A percentile compares a stretch with the other conserved stretches of the same genome.
phyloP scores from a whole-genome alignment of 2,113 vertebrate species.

The Ardeotis arabs region DNA sequence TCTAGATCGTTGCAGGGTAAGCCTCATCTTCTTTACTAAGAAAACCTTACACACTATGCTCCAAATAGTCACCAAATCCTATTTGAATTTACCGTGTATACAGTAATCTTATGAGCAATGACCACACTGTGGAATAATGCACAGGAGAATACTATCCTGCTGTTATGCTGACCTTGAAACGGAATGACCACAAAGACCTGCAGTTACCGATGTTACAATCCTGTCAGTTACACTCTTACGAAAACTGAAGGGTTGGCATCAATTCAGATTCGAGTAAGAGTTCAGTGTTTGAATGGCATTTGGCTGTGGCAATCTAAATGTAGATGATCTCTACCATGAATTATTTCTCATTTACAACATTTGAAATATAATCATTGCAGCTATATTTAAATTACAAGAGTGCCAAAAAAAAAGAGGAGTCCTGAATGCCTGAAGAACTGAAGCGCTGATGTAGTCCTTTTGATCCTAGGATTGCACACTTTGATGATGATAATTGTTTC shows the following conservation, averaged over 20 bases:
- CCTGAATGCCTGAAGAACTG: conserved; percentile 55
- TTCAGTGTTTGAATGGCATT: conserved; percentile 23
- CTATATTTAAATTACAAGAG: conserved; percentile 58
- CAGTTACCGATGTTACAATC: fast-evolving
- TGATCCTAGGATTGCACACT: conserved; percentile 47
- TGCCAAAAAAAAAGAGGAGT: conserved; percentile 18
- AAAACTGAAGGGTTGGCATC: neutral
- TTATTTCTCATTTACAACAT: conserved; percentile 8
- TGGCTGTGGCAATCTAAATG: neutral
- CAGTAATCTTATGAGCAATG: neutral
- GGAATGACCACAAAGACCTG: neutral
- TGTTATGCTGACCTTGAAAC: neutral
- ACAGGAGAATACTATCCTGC: neutral
- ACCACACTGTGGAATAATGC: neutral
- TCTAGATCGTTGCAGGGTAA: neutral
- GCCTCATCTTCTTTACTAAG: neutral
- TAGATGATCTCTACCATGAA: neutral
- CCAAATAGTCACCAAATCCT: neutral
- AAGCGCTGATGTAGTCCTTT: conserved; percentile 62
- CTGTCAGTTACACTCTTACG: neutral
- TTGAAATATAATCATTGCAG: conserved; percentile 35
- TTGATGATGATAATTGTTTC: neutral
- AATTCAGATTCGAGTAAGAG: neutral
- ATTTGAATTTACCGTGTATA: neutral
- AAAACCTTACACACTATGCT: neutral